Conservation (phyloP, 1,140 invertebrate genomes). For the Bombus sylvicola region DNA sequence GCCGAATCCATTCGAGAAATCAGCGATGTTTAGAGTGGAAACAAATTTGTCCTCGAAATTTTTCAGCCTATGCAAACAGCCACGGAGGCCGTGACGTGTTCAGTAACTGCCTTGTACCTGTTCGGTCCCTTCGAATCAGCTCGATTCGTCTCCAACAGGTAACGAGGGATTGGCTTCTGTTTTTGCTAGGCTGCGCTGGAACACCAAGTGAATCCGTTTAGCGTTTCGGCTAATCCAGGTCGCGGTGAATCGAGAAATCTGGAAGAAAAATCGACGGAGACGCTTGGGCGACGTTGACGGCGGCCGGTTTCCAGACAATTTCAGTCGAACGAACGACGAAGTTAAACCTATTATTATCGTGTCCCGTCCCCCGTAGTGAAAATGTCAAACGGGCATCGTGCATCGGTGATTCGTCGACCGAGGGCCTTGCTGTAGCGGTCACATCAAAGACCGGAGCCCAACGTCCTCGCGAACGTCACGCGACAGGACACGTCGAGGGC, state of each 20-base stretch:
- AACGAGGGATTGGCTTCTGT: conserved; percentile 61
- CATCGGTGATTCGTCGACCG: conserved; percentile 55
- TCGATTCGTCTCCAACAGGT: conserved; percentile 45
- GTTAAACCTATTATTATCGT: conserved; percentile 76
- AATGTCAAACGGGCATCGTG: conserved; percentile 74
- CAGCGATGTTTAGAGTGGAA: conserved; percentile 35
- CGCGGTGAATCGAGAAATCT: conserved; percentile 42
- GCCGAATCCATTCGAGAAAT: neutral
- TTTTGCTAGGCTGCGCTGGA: conserved; percentile 58
- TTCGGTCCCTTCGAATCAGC: conserved; percentile 46
- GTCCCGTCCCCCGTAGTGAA: conserved; percentile 73
- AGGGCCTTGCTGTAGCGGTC: conserved; percentile 43
- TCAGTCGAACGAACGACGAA: conserved; percentile 52
- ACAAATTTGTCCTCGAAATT: conserved; percentile 49
- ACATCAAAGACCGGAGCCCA: conserved; percentile 55
- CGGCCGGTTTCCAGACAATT: conserved; percentile 70
- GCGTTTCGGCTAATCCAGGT: conserved; percentile 57
- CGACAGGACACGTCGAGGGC: conserved; percentile 59
- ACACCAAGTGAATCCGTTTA: conserved; percentile 59
- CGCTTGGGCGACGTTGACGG: neutral
- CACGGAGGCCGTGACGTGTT: neutral
- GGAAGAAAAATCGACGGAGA: conserved; percentile 61
- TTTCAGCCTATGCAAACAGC: conserved; percentile 34
- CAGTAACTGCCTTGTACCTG: conserved; percentile 33
- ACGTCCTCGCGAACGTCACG: conserved; percentile 60